Conservation (phyloP, 2,113 vertebrate genomes). For the Brachypteracias leptosomus region DNA sequence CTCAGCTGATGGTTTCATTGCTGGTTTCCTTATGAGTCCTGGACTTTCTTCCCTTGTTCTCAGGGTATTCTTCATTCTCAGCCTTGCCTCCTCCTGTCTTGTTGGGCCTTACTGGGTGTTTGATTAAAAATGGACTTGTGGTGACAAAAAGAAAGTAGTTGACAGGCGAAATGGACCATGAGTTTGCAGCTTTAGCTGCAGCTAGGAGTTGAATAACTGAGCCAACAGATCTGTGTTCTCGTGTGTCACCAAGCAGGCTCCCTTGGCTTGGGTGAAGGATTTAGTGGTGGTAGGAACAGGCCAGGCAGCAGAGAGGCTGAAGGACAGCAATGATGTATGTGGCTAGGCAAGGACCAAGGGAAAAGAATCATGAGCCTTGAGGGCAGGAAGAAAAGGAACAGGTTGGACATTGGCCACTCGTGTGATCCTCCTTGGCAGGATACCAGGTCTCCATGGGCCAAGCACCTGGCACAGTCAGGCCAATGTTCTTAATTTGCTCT, state of each 20-base stretch:
- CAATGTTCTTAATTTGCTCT: neutral
- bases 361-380: fast-evolving
- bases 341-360: neutral
- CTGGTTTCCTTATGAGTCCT: neutral
- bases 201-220: neutral
- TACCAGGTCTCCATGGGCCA: neutral
- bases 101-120: neutral
- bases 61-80: neutral
- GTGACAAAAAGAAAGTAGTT: neutral
- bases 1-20: neutral
- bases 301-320: neutral
- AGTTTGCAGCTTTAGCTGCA: neutral
- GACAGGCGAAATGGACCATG: neutral
- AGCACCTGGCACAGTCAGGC: neutral
- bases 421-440: neutral
- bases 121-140: neutral
- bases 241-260: neutral
- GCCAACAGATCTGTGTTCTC: neutral
- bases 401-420: neutral
- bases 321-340: neutral
- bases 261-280: neutral
- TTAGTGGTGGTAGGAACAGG: neutral
- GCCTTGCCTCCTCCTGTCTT: neutral
- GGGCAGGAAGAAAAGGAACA: neutral
- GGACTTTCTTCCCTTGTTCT: neutral